Base-by-base conservation (phyloP, 2,888 invertebrate species). In the Drosophila ustulata region DNA sequence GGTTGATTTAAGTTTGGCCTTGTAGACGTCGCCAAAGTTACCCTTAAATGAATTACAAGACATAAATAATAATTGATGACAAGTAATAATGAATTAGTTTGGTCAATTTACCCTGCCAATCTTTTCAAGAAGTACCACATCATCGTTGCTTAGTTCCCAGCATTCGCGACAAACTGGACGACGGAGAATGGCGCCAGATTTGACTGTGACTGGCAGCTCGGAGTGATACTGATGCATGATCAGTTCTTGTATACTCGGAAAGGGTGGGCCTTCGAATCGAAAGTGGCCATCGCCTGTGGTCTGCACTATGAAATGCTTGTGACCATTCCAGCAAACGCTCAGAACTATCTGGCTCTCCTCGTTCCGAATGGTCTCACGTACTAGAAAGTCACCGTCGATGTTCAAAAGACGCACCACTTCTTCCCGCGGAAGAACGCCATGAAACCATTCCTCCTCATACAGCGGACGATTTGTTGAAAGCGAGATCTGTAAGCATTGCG, bases 271-370 rank as follows among this genome's bases (percentile, higher is more conserved):
- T 93, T 98, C 98, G 92, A 98, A 98, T 83, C 98, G 94, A 93
- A 95, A 98, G 91, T 97, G 97, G 23, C 97, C 97, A 94, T 98
- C 98, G 5, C 95, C 94, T 3, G 97, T 97, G 13, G 97, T 98
- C 94, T 98, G 98, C 67, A 99, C 98, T 82, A 99, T 98, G 91
- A 99, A 99, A 93, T 99, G 98, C 91, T 98, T 98, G 89, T 98
- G 98, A 23, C 98, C 97, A 67, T 97, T 96, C 98, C 98, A 98
- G 92, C 97, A 97, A 1, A 98, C 98, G 11, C 98, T 98, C 47
- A 99, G 93, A 66, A 99, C 98, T 50, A 97, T 96, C 93, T 98
- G 98, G 78, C 97, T 95, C 90, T 97, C 97, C 89, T 97, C 97
- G 89, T 98, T 97, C 89, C 97, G 94, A 69, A 96, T 97, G 1